Conservation (phyloP, 2,113 vertebrate genomes). For the Platichthys stellatus region DNA sequence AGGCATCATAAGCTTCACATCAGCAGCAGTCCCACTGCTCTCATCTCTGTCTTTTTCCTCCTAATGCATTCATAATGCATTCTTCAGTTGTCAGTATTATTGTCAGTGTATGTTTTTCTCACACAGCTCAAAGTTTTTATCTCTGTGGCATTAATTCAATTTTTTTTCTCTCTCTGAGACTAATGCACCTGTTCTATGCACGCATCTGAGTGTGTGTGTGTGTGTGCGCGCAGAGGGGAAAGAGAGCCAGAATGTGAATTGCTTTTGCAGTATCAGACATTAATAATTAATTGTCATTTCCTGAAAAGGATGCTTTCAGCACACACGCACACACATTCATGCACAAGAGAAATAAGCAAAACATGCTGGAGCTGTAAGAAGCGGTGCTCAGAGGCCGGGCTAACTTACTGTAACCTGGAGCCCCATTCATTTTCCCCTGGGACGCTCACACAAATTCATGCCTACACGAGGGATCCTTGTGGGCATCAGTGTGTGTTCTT, state of each 20-base stretch:
- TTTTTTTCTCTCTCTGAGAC: slow-evolving; percentile 7
- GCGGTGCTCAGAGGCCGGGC: slow-evolving; percentile 41
- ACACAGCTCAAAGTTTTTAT: neutral
- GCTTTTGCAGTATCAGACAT: slow-evolving; percentile 37
- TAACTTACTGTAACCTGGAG: slow-evolving; percentile 58
- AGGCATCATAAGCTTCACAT: slow-evolving; percentile 30
- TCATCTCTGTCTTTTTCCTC: slow-evolving; percentile 14
- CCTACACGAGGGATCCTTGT: slow-evolving; percentile 41
- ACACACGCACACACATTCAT: slow-evolving; percentile 15
- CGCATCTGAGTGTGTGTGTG: slow-evolving; percentile 13
- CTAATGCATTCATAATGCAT: slow-evolving; percentile 39
- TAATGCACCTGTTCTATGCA: slow-evolving; percentile 12
- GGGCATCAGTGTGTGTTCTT: slow-evolving; percentile 52
- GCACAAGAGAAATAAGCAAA: slow-evolving; percentile 29
- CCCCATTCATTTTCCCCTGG: slow-evolving; percentile 54
- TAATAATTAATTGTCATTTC: slow-evolving; percentile 69
- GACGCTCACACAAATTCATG: slow-evolving; percentile 41
- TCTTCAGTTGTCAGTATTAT: slow-evolving; percentile 29
- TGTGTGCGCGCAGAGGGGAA: neutral
- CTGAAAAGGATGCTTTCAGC: slow-evolving; percentile 56
- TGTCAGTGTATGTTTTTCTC: slow-evolving; percentile 3
- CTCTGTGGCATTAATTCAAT: slow-evolving; percentile 11
- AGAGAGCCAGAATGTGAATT: slow-evolving; percentile 7
- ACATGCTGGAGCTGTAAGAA: slow-evolving; percentile 9
- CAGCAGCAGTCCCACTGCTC: slow-evolving; percentile 28